A percentile compares a stretch with the other conserved stretches of the same genome.
phyloP scores from a whole-genome alignment of 1,140 invertebrate genomes.

The Bombus fervidus region DNA sequence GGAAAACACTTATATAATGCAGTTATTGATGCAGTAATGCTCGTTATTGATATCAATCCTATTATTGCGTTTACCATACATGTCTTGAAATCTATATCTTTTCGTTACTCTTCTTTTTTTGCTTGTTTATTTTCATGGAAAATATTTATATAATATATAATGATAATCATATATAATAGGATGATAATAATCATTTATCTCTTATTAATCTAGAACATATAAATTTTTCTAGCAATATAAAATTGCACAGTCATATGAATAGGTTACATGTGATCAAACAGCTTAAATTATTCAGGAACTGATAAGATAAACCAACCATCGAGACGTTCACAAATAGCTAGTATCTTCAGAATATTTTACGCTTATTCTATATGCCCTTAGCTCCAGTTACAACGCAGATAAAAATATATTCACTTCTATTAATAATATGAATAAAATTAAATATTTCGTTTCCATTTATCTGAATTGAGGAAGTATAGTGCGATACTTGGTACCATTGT shows the following conservation, averaged over 20 bases:
- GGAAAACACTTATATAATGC: neutral
- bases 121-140: neutral
- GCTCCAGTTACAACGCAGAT: neutral
- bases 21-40: neutral
- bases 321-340: neutral
- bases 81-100: neutral
- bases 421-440: neutral
- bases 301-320: constrained; percentile 32
- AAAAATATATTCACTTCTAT: neutral
- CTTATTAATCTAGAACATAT: no score
- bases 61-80: neutral
- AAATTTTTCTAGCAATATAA: no score
- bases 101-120: neutral
- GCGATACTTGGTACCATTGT: neutral
- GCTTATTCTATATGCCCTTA: no score
- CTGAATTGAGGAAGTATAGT: neutral
- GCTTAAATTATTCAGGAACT: constrained; percentile 24
- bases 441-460: neutral
- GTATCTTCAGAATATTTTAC: neutral
- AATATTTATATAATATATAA: neutral
- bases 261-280: neutral
- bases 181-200: no score
- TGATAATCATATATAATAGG: no score
- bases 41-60: neutral
- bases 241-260: no score